These are phyloP conservation scores for Channa argus DNA, from an alignment of 2,113 vertebrate species.

Conservation along the genomic window DNA sequence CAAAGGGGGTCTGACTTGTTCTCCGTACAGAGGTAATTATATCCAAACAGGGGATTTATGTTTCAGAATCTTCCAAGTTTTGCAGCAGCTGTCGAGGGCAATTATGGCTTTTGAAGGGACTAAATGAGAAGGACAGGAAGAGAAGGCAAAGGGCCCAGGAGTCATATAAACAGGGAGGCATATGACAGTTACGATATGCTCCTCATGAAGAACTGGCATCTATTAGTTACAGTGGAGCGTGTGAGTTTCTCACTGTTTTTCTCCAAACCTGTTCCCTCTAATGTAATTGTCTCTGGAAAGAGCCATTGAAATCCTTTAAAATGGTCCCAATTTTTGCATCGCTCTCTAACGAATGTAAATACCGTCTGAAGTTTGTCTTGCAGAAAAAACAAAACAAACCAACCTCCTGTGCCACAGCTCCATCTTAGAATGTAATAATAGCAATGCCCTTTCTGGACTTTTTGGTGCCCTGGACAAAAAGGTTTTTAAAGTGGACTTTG, in stretches of 20 bases:
- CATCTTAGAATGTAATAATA: constrained; percentile 1
- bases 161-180: constrained; percentile 29
- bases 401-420: background rate
- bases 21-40: constrained; percentile 45
- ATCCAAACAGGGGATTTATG: constrained; percentile 15
- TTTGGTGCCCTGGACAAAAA: too few relatives aligned
- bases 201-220: constrained; percentile 20
- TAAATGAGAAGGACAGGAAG: constrained; percentile 16
- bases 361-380: constrained; percentile 23
- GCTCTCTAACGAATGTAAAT: constrained; percentile 48
- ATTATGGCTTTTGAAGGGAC: constrained; percentile 44
- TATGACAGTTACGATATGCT: constrained; percentile 9
- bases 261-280: constrained; percentile 19
- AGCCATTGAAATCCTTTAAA: constrained; percentile 37
- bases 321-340: constrained; percentile 4
- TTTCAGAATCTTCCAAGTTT: constrained; percentile 36
- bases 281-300: background rate
- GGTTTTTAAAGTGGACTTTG: too few relatives aligned
- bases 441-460: too few relatives aligned
- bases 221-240: constrained; percentile 8
- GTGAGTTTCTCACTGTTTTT: background rate
- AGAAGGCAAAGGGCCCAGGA: constrained; percentile 27
- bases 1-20: constrained; percentile 20
- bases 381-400: background rate
- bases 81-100: constrained; percentile 39